Conservation (phyloP, 2,113 vertebrate genomes). For the Sebastes fasciatus region DNA sequence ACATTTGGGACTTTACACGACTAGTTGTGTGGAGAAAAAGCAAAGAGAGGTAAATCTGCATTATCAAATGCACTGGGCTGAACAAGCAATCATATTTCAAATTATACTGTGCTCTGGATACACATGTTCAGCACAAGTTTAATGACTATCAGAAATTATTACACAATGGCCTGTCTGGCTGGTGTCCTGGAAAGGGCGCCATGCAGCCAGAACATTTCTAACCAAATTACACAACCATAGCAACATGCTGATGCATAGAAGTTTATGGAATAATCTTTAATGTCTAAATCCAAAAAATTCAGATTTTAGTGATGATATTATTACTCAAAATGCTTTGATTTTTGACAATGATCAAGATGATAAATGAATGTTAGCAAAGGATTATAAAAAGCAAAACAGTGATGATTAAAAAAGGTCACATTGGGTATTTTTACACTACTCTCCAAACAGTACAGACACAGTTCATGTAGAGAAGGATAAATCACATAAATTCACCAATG, state of each 20-base stretch:
- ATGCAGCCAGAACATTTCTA: neutral
- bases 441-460: neutral
- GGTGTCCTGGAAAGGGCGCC: no score
- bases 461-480: neutral
- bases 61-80: neutral
- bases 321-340: neutral
- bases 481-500: neutral
- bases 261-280: neutral
- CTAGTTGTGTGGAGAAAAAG: neutral
- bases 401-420: neutral
- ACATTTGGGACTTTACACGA: neutral
- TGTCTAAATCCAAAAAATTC: no score
- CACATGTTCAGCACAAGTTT: neutral
- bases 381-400: neutral
- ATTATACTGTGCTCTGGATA: neutral
- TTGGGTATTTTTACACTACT: neutral
- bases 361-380: neutral
- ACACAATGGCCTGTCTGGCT: neutral
- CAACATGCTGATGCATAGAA: neutral
- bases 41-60: neutral
- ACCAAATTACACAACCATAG: neutral
- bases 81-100: slow-evolving; percentile 1
- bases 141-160: neutral
- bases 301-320: neutral
- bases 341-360: neutral